A percentile compares a stretch with the other conserved stretches of the same genome.
These are phyloP conservation scores for Rachycentron canadum DNA, from an alignment of 2,797 vertebrate genomes.

Conservation along the genomic window DNA sequence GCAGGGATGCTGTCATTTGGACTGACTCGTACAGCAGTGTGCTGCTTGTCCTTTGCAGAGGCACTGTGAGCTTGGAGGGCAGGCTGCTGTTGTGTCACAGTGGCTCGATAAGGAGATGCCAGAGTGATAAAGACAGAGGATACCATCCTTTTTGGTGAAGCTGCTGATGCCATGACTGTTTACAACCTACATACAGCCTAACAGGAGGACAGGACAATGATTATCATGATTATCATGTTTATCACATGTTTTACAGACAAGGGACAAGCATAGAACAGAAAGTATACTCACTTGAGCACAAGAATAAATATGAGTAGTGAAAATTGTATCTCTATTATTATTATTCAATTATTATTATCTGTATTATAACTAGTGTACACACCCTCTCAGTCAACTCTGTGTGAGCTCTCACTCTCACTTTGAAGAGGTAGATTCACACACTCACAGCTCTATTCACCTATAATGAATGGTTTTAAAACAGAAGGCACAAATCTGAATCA, in stretches of 20 bases:
- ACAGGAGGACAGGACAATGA: slow-evolving; percentile 29
- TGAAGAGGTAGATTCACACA: slow-evolving; percentile 47
- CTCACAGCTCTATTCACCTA: slow-evolving; percentile 53
- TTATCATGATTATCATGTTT: background rate
- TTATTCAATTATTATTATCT: background rate
- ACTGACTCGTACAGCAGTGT: slow-evolving; percentile 39
- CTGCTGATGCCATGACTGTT: slow-evolving; percentile 81
- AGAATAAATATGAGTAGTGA: background rate
- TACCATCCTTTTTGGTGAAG: slow-evolving; percentile 88
- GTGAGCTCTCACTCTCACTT: slow-evolving; percentile 40
- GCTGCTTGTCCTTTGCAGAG: slow-evolving; percentile 51
- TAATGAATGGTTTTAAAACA: slow-evolving; percentile 65
- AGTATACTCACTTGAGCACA: background rate
- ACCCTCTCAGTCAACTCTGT: slow-evolving; percentile 44
- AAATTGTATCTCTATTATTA: slow-evolving; percentile 9
- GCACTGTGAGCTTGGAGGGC: slow-evolving; percentile 69
- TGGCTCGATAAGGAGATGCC: slow-evolving; percentile 85
- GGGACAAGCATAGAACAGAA: background rate
- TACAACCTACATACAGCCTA: slow-evolving; percentile 41
- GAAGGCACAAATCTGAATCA: slow-evolving; percentile 53
- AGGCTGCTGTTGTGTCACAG: slow-evolving; percentile 75
- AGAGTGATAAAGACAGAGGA: slow-evolving; percentile 95
- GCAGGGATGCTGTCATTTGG: slow-evolving; percentile 45
- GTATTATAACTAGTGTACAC: slow-evolving; percentile 8
- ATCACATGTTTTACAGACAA: background rate